phyloP scores from a whole-genome alignment of 2,888 invertebrate species.

The Yponomeuta cagnagella region DNA sequence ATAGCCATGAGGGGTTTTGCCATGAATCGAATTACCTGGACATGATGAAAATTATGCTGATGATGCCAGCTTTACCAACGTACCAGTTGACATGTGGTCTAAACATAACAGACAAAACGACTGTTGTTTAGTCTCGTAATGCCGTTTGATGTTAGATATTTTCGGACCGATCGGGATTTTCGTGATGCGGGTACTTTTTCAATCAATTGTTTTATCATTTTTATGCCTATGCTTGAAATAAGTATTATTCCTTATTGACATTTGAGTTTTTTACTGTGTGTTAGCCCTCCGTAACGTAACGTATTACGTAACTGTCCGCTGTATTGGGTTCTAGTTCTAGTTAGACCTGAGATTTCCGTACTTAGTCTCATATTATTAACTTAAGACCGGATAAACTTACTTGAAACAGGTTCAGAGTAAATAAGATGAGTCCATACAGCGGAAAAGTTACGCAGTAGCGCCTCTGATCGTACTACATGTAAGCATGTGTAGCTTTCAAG shows the following conservation, averaged over 20 bases:
- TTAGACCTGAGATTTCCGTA: no score
- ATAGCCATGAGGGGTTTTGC: no score
- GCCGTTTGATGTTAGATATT: constrained; percentile 6
- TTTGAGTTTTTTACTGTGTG: not conserved
- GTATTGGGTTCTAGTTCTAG: no score
- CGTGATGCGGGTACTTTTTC: not conserved
- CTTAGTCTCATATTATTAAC: no score
- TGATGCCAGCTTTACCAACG: not conserved
- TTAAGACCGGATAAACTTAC: no score
- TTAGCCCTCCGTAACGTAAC: no score
- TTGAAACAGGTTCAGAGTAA: no score
- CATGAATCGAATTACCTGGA: not conserved
- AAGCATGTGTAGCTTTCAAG: no score
- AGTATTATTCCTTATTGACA: not conserved
- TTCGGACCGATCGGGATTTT: not conserved
- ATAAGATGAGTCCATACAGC: no score
- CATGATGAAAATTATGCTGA: not conserved
- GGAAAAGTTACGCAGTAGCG: no score
- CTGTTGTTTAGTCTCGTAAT: constrained; percentile 8
- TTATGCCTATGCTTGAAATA: not conserved
- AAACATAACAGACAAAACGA: constrained; percentile 7
- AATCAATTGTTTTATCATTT: not conserved
- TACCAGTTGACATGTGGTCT: not conserved
- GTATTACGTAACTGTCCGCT: no score
- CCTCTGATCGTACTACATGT: no score